These are phyloP conservation scores for Agrotis puta DNA, from an alignment of 2,888 invertebrate species.

Conservation along the genomic window DNA sequence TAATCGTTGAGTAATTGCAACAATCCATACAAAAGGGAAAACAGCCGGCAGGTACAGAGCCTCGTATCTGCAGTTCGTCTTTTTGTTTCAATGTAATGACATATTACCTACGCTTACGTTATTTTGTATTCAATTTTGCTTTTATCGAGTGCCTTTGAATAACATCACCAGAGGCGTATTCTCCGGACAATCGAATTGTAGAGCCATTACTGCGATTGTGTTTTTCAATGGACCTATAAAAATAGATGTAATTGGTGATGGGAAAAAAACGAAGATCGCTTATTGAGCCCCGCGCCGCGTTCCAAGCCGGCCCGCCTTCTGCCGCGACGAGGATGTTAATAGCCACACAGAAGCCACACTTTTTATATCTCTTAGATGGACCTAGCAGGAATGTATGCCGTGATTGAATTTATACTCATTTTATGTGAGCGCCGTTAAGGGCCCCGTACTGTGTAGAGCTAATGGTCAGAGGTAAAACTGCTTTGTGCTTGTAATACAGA, in stretches of 20 bases:
- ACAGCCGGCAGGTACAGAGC: conserved; percentile 44
- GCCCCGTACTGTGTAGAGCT: conserved; percentile 32
- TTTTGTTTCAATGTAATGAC: conserved; percentile 64
- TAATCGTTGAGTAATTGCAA: conserved; percentile 29
- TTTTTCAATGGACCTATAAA: conserved; percentile 83
- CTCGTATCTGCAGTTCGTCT: conserved; percentile 47
- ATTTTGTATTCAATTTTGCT: conserved; percentile 73
- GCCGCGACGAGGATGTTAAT: conserved; percentile 71
- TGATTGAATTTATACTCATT: conserved; percentile 58
- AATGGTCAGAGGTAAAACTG: conserved; percentile 37
- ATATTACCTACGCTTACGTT: conserved; percentile 64
- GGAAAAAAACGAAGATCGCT: conserved; percentile 81
- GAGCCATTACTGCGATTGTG: conserved; percentile 81
- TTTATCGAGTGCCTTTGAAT: conserved; percentile 75
- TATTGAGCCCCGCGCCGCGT: conserved; percentile 74
- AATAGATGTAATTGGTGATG: conserved; percentile 84
- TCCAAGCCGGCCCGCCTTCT: conserved; percentile 54
- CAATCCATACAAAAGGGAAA: conserved; percentile 51
- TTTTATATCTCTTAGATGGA: conserved; percentile 63
- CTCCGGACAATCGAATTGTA: conserved; percentile 80
- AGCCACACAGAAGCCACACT: conserved; percentile 75
- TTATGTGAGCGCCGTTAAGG: conserved; percentile 37
- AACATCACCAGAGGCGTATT: conserved; percentile 75
- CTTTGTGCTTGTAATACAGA: conserved; percentile 16
- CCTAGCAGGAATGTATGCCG: conserved; percentile 57